Percentiles rank a stretch among this genome's conserved stretches.
Conservation (phyloP, 2,113 vertebrate species). For the Oreamnos americanus region DNA sequence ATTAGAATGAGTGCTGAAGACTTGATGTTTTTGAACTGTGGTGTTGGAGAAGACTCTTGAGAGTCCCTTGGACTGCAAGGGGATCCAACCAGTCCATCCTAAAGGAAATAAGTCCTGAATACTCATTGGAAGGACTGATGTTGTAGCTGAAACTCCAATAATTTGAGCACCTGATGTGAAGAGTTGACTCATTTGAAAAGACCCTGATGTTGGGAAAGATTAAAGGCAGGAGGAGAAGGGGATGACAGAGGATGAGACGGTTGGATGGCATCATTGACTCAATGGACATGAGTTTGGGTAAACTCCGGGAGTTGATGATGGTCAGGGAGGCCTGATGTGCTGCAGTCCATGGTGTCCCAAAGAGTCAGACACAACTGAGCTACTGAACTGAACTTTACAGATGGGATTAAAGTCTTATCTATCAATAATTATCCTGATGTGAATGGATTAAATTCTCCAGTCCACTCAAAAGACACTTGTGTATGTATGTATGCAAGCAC, state of each 20-base stretch:
- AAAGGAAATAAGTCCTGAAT: background rate
- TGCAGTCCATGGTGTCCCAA: background rate
- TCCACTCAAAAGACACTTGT: background rate
- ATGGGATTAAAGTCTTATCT: background rate
- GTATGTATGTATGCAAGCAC: background rate
- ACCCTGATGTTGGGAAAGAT: background rate
- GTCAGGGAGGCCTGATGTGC: background rate
- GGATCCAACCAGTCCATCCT: background rate
- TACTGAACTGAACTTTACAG: background rate
- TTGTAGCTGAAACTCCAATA: background rate
- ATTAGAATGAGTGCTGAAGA: background rate
- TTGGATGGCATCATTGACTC: background rate
- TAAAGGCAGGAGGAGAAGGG: background rate
- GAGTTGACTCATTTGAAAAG: background rate
- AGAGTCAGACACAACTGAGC: background rate
- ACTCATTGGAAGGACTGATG: background rate
- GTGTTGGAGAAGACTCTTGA: background rate
- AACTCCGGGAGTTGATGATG: accelerated
- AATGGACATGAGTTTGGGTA: background rate
- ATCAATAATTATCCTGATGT: background rate
- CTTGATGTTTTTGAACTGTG: background rate
- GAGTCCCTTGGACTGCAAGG: background rate
- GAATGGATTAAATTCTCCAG: background rate
- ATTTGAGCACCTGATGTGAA: background rate
- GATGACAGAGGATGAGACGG: background rate